These are phyloP conservation scores for Zhengitettix transpicula DNA, from an alignment of 2,888 invertebrate genomes.

Conservation along the genomic window DNA sequence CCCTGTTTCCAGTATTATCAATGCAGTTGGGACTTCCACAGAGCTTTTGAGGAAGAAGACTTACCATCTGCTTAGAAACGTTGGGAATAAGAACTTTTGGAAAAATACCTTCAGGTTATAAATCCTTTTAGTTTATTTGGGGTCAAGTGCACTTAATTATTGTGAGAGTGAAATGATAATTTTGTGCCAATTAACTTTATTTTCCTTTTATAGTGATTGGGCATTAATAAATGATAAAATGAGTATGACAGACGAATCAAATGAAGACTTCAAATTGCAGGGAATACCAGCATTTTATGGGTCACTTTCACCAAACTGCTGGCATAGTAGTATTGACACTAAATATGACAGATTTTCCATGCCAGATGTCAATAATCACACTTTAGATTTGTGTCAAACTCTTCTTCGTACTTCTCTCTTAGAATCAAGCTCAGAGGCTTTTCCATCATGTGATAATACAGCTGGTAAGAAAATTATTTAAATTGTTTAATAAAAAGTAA, in stretches of 20 bases:
- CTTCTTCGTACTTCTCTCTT: conserved; percentile 24
- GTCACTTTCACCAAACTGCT: conserved; percentile 20
- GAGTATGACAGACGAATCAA: not conserved
- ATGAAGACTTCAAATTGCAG: conserved; percentile 13
- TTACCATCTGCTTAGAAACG: conserved; percentile 24
- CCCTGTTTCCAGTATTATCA: conserved; percentile 5
- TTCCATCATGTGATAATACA: conserved; percentile 1
- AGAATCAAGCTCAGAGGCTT: conserved; percentile 11
- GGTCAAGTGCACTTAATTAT: no score
- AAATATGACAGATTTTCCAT: conserved; percentile 24
- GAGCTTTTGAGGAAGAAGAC: conserved; percentile 25
- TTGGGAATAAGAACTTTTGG: conserved; percentile 25
- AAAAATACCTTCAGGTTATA: conserved; percentile 21
- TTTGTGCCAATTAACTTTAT: no score
- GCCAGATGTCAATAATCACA: conserved; percentile 21
- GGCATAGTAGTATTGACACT: conserved; percentile 21
- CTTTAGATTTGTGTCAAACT: conserved; percentile 23
- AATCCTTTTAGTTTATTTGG: not conserved
- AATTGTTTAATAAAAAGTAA: no score
- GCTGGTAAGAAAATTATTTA: conserved; percentile 17
- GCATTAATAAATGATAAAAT: not conserved
- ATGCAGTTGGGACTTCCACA: conserved; percentile 28
- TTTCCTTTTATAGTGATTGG: no score
- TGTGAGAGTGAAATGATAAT: no score
- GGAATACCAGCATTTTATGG: conserved; percentile 27